Evolutionary conservation across 2,113 vertebrate species (phyloP), one percentile per base, ranked within the genome.

Genomic region (Brienomyrus longianalis): DNA sequence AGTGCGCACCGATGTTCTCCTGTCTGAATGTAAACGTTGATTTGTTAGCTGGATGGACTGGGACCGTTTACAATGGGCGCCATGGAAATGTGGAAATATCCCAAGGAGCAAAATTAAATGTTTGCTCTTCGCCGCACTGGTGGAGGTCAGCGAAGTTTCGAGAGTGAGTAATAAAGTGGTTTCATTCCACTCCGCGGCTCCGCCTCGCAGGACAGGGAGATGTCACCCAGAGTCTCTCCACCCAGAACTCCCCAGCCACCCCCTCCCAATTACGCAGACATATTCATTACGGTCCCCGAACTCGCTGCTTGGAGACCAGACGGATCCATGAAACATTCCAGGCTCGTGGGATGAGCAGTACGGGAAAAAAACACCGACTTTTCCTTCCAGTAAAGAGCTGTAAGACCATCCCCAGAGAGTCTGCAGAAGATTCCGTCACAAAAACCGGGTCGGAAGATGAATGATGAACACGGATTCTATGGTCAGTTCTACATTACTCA

Each of bases 91-190:
- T 27, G 43, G 45, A 89, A 90, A 88, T 86, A 39, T 23, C 15
- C 11, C 31, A 15, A 86, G 85, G 91, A 27, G 45, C 23, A 3
- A 31, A 77, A 86, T 88, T 84, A 88, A 59, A 91, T 91, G 87
- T 93, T 92, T 91, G 89, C 91, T 91, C 92, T 90, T 48, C 47
- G 87, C 92, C 84, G 90, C 56, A 17, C 90, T 88, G 88, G 86
- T 31, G 31, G 88, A 43, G 74, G 85, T 54, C 85, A 31, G 4
- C 5, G 9, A 89, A 80, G 48, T 89, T 80, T n/a, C 54, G 88
- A 52, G 50, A 17, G 51, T 87, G 9, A 87, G 51, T 35, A 87
- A 87, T 54, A 89, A 91, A 19, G 21, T 45, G 39, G 54, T 2
- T 88, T 59, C 51, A 51, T 51, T 86, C 50, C 0, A 10, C 48